A percentile compares a stretch with the other conserved stretches of the same genome.
phyloP scores from a whole-genome alignment of 2,888 invertebrate genomes.

The Cephus spinipes region DNA sequence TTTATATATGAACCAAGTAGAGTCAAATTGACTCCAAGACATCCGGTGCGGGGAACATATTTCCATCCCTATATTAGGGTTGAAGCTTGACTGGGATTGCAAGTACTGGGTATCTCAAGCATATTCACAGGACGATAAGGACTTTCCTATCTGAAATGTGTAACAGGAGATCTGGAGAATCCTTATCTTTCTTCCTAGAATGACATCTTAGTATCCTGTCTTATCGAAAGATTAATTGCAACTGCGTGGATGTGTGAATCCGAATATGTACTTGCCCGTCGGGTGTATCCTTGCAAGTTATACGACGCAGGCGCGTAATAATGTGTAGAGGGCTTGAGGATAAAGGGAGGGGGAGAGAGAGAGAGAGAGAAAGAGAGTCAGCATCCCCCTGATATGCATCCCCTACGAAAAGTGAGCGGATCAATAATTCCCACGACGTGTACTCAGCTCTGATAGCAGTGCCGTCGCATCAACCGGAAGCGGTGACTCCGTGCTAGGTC shows the following conservation, averaged over 20 bases:
- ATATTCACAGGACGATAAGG: background rate
- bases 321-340: background rate
- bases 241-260: background rate
- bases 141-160: background rate
- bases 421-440: background rate
- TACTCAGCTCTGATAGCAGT: background rate
- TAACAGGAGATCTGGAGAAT: background rate
- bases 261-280: background rate
- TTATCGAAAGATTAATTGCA: background rate
- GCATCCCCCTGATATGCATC: background rate
- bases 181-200: background rate
- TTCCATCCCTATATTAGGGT: background rate
- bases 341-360: background rate
- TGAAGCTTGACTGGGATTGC: no score
- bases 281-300: background rate
- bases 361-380: background rate
- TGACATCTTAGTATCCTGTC: background rate
- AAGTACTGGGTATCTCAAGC: background rate
- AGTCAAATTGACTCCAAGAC: background rate
- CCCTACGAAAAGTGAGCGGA: background rate
- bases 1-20: background rate
- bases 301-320: background rate
- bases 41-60: background rate
- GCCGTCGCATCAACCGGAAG: background rate
- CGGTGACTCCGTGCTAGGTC: conserved; percentile 15